These are phyloP conservation scores for Diadromus collaris DNA, from an alignment of 2,888 invertebrate genomes.

Conservation along the genomic window DNA sequence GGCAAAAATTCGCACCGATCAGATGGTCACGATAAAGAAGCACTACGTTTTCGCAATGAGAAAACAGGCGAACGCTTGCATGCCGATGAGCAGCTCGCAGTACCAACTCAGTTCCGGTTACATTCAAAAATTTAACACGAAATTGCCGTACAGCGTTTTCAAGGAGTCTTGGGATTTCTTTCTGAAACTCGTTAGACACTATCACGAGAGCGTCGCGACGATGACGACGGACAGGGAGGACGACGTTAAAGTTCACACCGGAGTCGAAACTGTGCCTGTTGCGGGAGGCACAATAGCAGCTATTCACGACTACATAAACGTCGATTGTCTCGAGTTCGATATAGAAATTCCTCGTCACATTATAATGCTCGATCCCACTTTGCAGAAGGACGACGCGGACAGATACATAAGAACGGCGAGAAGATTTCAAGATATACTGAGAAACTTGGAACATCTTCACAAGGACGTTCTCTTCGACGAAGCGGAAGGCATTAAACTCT, in stretches of 20 bases:
- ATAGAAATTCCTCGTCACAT: conserved; percentile 82
- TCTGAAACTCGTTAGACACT: conserved; percentile 67
- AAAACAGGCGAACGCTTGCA: conserved; percentile 77
- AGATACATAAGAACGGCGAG: conserved; percentile 79
- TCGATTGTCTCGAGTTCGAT: conserved; percentile 76
- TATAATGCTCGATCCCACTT: conserved; percentile 81
- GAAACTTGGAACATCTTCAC: conserved; percentile 66
- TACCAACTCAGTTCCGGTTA: conserved; percentile 80
- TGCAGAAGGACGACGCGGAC: conserved; percentile 80
- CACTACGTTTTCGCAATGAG: conserved; percentile 77
- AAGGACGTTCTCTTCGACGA: conserved; percentile 43
- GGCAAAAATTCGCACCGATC: conserved; percentile 82
- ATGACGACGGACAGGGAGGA: conserved; percentile 39
- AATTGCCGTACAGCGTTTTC: conserved; percentile 80
- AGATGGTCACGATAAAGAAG: conserved; percentile 83
- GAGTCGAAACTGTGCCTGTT: conserved; percentile 78
- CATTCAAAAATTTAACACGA: conserved; percentile 80
- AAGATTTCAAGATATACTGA: conserved; percentile 77
- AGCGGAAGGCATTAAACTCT: conserved; percentile 44
- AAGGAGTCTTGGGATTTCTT: conserved; percentile 76
- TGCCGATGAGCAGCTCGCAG: conserved; percentile 81
- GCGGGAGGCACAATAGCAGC: conserved; percentile 81
- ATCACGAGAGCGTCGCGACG: conserved; percentile 62
- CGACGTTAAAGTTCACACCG: conserved; percentile 51
- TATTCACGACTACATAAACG: conserved; percentile 80